phyloP scores from a whole-genome alignment of 2,797 vertebrate species.

The Oreonectes daqikongensis region DNA sequence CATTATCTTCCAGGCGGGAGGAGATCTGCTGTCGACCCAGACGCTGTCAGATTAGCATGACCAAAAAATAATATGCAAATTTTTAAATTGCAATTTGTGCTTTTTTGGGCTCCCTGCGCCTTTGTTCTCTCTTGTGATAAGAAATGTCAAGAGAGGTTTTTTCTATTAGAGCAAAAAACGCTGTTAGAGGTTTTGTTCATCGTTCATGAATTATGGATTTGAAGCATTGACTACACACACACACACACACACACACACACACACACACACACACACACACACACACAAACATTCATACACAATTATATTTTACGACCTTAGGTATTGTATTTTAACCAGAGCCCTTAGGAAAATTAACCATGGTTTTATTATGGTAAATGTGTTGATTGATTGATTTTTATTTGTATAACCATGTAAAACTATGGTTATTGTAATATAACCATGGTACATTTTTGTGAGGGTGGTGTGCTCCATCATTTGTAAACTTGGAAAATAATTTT shows the following conservation, averaged over 20 bases:
- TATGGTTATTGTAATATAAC: no score
- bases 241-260: not conserved
- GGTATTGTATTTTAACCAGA: no score
- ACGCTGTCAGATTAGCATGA: conserved; percentile 73
- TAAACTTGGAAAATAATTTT: no score
- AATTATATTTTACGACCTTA: no score
- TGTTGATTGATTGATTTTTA: no score
- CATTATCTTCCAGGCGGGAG: conserved; percentile 64
- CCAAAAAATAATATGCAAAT: conserved; percentile 76
- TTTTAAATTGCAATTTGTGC: conserved; percentile 67
- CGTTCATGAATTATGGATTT: conserved; percentile 70
- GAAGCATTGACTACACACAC: conserved; percentile 38
- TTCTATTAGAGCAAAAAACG: conserved; percentile 47
- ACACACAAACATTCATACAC: not conserved
- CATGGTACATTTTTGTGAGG: no score
- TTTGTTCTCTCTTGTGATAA: conserved; percentile 63
- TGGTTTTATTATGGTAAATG: no score
- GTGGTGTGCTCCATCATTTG: no score
- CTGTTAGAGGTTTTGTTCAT: conserved; percentile 59
- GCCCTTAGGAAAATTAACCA: no score
- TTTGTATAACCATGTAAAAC: no score
- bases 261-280: conserved; percentile 26
- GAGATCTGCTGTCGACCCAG: conserved; percentile 62
- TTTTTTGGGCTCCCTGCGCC: conserved; percentile 14
- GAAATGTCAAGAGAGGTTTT: conserved; percentile 56